Conservation (phyloP, 2,113 vertebrate genomes). For the Tragulus kanchil region DNA sequence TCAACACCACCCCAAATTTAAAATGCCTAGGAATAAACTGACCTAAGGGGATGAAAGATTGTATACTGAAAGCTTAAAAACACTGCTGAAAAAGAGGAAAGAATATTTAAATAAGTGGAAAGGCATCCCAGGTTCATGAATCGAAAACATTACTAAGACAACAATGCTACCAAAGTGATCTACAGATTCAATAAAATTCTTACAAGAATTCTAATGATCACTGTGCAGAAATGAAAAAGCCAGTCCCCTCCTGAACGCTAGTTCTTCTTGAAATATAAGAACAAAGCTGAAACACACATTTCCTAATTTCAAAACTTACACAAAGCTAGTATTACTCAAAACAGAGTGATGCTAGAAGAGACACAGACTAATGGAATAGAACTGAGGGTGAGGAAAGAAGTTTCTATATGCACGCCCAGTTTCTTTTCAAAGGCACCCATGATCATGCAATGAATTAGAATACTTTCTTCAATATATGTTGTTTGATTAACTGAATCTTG, state of each 20-base stretch:
- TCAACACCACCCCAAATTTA: not conserved
- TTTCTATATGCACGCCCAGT: not conserved
- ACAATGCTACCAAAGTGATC: not conserved
- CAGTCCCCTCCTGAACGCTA: not conserved
- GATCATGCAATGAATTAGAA: not conserved
- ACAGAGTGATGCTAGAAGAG: not conserved
- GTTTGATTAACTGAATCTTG: not conserved
- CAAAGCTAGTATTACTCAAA: not conserved
- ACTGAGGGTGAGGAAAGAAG: not conserved
- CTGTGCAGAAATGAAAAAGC: not conserved
- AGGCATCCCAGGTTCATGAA: not conserved
- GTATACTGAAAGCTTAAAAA: not conserved
- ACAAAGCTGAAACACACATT: not conserved
- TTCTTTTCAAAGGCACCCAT: not conserved
- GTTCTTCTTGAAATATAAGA: not conserved
- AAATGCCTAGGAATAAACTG: not conserved
- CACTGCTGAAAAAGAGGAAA: not conserved
- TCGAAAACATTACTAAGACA: not conserved
- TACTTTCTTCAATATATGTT: not conserved
- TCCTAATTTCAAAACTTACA: not conserved
- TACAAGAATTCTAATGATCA: not conserved
- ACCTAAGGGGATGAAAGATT: not conserved
- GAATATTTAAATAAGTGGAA: not conserved
- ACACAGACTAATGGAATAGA: not conserved
- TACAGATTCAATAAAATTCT: not conserved